Conservation (phyloP, 2,113 vertebrate species). For the Zeus faber region DNA sequence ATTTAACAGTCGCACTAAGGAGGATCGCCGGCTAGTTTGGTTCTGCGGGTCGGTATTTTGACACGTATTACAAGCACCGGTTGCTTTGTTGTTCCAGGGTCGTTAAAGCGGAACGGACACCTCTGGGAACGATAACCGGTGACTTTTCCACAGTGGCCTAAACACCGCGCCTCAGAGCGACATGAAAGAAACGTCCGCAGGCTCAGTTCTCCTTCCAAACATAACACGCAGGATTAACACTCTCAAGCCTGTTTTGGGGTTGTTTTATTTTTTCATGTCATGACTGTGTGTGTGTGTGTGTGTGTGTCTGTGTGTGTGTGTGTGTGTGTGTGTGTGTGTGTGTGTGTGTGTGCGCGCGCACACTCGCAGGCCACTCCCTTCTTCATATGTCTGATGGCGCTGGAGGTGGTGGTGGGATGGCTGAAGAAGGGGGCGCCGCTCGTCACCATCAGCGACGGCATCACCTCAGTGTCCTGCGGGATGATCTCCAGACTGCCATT, state of each 20-base stretch:
- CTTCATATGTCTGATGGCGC: slow-evolving; percentile 82
- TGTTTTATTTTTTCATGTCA: neutral
- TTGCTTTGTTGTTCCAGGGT: no score
- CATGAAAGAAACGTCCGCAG: no score
- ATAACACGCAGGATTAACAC: slow-evolving; percentile 26
- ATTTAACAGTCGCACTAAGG: no score
- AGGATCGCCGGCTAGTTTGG: no score
- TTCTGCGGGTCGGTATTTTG: no score
- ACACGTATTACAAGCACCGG: no score
- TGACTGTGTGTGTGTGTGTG: neutral
- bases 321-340: slow-evolving; percentile 23
- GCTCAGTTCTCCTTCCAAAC: slow-evolving; percentile 48
- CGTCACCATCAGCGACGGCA: slow-evolving; percentile 75
- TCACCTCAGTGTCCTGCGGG: slow-evolving; percentile 83
- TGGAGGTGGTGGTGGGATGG: slow-evolving; percentile 81
- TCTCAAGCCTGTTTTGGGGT: neutral
- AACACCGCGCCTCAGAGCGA: no score
- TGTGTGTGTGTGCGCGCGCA: slow-evolving; percentile 32
- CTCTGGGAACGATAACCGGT: neutral
- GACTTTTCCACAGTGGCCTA: no score
- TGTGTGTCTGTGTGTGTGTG: no score
- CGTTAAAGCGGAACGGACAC: neutral
- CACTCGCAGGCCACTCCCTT: slow-evolving; percentile 81
- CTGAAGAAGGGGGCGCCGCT: slow-evolving; percentile 66
- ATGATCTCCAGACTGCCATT: slow-evolving; percentile 83